Evolutionary conservation across 2,113 vertebrate genomes (phyloP).

Genomic region (Dendrocopos noguchii): DNA sequence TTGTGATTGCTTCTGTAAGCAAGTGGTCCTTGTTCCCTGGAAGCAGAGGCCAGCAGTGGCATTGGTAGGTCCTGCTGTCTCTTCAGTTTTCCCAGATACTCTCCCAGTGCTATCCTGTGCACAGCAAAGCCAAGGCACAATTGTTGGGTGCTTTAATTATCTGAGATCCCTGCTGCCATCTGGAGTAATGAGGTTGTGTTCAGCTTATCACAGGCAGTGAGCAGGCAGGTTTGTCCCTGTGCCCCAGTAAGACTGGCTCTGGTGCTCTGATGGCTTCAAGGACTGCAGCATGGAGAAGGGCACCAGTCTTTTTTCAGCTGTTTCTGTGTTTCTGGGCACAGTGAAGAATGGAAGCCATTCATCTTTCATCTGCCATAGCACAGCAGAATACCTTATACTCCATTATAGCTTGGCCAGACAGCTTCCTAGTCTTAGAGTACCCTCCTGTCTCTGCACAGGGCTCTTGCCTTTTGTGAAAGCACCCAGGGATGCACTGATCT

Average conservation of each 20-base stretch:
- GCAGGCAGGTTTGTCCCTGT: neutral
- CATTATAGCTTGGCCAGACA: neutral
- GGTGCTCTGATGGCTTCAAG: neutral
- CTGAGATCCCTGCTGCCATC: neutral
- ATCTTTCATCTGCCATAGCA: neutral
- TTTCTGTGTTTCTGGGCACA: neutral
- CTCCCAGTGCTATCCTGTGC: neutral
- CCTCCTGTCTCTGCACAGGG: neutral
- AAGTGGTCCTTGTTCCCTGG: neutral
- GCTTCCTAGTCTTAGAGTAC: neutral
- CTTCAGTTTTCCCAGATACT: neutral
- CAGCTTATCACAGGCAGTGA: rapidly evolving
- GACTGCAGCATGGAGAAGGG: neutral
- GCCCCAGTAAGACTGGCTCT: neutral
- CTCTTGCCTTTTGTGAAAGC: neutral
- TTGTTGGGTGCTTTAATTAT: neutral
- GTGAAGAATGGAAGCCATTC: neutral
- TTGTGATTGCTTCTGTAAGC: neutral
- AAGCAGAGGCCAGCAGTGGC: neutral
- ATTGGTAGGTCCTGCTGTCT: neutral
- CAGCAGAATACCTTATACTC: neutral
- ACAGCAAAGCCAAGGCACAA: neutral
- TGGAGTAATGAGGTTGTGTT: neutral
- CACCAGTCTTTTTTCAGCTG: neutral
- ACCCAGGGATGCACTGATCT: neutral